Evolutionary conservation across 2,888 invertebrate species (phyloP), one percentile per base, ranked within the genome.

Genomic region (Penaeus monodon): DNA sequence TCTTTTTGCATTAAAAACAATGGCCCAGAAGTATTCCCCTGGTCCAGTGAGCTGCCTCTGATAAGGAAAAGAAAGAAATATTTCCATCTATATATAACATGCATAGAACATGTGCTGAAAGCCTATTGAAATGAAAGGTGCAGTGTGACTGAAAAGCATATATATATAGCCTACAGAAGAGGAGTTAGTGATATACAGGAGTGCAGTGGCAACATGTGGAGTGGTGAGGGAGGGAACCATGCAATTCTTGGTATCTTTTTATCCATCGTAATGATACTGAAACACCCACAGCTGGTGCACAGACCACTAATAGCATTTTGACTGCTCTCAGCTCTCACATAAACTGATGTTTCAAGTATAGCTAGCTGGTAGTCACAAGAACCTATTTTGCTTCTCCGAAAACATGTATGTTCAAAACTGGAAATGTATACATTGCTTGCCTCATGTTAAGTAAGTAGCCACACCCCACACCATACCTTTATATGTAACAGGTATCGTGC

Each of bases 391-490:
- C 29, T 70, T 70, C 29, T 27, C 70, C 29, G 27, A 29, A 70
- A 29, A 70, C 70, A 70, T 57, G 57, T 57, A 70, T 70, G 29
- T 70, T 27, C 70, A 70, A 27, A 70, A 70, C 70, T 70, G 70
- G n/a, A 64, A 78, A 27, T 78, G 38, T 38, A 80, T 77, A 77
- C 73, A 82, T 64, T 74, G 85, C 85, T 85, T 85, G 80, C 85
- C 80, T 85, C 85, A 74, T 70, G 73, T 74, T 73, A 82, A 57
- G 70, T 78, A 68, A 68, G 64, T 78, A 78, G 79, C 74, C 74
- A 85, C 85, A 85, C 85, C 85, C 85, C 77, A 84, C 83, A 85
- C 85, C 84, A 81, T 89, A 89, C 89, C 89, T 89, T 89, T 89
- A 77, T 89, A 89, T 66, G 82, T 87, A 81, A 89, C 89, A 76